Evolutionary conservation across 1,140 invertebrate genomes (phyloP).

Genomic region (Panulirus ornatus): DNA sequence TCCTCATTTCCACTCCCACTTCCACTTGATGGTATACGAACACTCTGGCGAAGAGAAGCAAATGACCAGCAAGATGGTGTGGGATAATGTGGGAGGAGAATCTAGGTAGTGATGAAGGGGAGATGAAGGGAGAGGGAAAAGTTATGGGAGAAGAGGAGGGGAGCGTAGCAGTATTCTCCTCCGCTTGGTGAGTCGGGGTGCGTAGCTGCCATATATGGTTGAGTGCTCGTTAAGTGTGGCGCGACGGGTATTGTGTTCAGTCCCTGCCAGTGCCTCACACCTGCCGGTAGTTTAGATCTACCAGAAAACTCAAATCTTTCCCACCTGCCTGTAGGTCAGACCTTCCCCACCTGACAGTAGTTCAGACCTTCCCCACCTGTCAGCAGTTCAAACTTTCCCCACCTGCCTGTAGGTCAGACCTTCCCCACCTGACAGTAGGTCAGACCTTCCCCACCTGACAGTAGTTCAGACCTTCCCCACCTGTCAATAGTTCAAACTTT

Average conservation of each 20-base stretch:
- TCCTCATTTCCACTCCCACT: too few species aligned
- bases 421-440: too few species aligned
- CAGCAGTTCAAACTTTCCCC: background rate
- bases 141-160: constrained; percentile 2
- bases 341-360: background rate
- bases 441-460: background rate
- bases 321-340: background rate
- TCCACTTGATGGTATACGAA: too few species aligned
- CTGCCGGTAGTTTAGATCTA: too few species aligned
- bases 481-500: too few species aligned
- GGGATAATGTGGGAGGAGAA: background rate
- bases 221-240: background rate
- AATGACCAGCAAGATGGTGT: too few species aligned
- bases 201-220: background rate
- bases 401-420: too few species aligned
- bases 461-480: too few species aligned
- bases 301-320: background rate
- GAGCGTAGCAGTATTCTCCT: background rate
- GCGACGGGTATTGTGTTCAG: background rate
- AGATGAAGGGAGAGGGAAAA: background rate
- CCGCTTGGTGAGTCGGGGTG: background rate
- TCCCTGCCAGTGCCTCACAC: background rate
- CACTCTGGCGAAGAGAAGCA: too few species aligned
- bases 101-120: background rate
- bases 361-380: background rate